Evolutionary conservation across 2,113 vertebrate species (phyloP), one percentile per base, ranked within the genome.

Genomic region (Tretioscincus oriximinensis): DNA sequence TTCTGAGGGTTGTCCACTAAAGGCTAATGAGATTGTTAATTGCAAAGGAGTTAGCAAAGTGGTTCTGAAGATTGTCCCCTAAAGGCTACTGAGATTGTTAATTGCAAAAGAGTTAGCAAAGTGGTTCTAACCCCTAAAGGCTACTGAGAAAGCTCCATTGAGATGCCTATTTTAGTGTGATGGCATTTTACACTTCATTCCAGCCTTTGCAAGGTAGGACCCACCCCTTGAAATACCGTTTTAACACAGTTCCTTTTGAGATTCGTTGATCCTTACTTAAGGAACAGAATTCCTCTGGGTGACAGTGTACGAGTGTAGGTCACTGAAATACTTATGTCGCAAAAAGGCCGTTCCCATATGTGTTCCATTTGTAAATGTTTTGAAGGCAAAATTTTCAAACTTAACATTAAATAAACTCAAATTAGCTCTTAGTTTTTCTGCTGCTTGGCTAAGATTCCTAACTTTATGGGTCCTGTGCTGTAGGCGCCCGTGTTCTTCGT

Each of bases 331-430:
- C 1, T 2, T 22, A 72, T 12, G 0, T 0, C 0, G 20, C 68
- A 47, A 76, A 26, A 65, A 41, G 69, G 49, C 58, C 54, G 65
- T 9, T 29, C 22, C 28, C 60, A 0, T 0, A 64, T 1, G 0
- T 87, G 79, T 69, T 81, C 74, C 82, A n/a, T 81, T 84, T 76
- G 21, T 1, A 84, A 82, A 65, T 80, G 51, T 71, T 69, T 85
- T 87, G 47, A 80, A 78, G 78, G 47, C 84, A 85, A 77, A 64
- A n/a, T 88, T 92, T 91, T 84, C 73, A 84, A 79, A 87, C 58
- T 51, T 49, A 41, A 22, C 80, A 92, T 93, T 90, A 92, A 93
- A 84, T 54, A 75, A 49, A 45, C 26, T 9, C 0, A 0, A 0
- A 58, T 79, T 76, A 77, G 76, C 31, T 67, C 31, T 81, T 28